These are phyloP conservation scores for Helobdella robusta DNA, from an alignment of 2,888 invertebrate genomes.

Conservation along the genomic window DNA sequence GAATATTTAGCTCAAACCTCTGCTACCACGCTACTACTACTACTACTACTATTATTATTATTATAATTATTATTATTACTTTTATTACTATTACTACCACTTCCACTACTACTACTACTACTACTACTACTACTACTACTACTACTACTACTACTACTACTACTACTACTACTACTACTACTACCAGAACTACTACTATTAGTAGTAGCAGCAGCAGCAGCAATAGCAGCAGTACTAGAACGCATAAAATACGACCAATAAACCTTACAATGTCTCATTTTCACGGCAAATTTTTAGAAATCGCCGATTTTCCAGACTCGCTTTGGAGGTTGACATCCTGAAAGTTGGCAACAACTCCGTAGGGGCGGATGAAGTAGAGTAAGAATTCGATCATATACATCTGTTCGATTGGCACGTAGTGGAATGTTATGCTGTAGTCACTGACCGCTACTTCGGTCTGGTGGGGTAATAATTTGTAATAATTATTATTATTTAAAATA, in stretches of 20 bases:
- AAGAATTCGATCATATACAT: conserved; percentile 32
- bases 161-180: conserved; percentile 1
- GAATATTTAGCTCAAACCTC: too few species aligned
- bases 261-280: too few species aligned
- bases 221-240: neutral
- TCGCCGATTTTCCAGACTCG: too few species aligned
- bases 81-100: neutral
- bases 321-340: too few species aligned
- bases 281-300: too few species aligned
- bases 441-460: conserved; percentile 40
- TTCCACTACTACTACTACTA: neutral
- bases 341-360: too few species aligned
- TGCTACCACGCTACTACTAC: neutral
- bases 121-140: conserved; percentile 5
- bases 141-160: neutral
- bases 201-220: conserved; percentile 12
- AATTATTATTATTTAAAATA: too few species aligned
- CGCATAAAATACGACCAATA: too few species aligned
- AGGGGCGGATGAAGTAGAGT: conserved; percentile 30
- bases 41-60: neutral
- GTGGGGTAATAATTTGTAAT: too few species aligned
- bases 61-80: neutral
- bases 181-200: neutral
- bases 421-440: conserved; percentile 44
- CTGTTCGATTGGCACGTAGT: conserved; percentile 37